Conservation (phyloP, 2,113 vertebrate genomes). For the Tursiops truncatus region DNA sequence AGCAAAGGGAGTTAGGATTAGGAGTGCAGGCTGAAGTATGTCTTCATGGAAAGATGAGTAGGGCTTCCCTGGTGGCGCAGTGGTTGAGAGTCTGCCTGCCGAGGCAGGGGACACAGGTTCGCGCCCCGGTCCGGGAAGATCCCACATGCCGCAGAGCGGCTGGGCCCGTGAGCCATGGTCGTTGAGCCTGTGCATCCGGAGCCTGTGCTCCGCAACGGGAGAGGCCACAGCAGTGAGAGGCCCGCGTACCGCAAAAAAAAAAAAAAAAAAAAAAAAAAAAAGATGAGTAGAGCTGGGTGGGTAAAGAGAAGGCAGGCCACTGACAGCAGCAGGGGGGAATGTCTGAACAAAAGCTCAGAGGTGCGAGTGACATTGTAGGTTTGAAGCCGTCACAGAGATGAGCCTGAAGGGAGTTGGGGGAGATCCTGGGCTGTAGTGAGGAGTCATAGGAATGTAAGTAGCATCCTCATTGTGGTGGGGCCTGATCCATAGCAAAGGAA, state of each 20-base stretch:
- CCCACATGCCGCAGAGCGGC: no score
- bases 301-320: not conserved
- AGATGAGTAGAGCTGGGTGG: not conserved
- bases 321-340: not conserved
- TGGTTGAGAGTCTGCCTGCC: no score
- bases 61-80: not conserved
- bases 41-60: not conserved
- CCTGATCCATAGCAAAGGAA: not conserved
- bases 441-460: not conserved
- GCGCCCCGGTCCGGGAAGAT: no score
- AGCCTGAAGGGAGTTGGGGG: not conserved
- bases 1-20: not conserved
- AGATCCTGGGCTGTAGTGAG: not conserved
- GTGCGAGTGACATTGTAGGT: rapidly evolving
- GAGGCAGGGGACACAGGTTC: no score
- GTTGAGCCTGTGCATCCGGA: no score
- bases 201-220: no score
- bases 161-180: no score
- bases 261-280: not conserved
- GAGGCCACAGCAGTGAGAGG: no score
- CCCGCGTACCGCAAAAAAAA: no score
- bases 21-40: not conserved
- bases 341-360: not conserved
- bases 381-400: not conserved
- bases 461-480: no score